A percentile compares a stretch with the other conserved stretches of the same genome.
These are phyloP conservation scores for Hydrolagus affinis DNA, from an alignment of 2,113 vertebrate genomes.

Conservation along the genomic window DNA sequence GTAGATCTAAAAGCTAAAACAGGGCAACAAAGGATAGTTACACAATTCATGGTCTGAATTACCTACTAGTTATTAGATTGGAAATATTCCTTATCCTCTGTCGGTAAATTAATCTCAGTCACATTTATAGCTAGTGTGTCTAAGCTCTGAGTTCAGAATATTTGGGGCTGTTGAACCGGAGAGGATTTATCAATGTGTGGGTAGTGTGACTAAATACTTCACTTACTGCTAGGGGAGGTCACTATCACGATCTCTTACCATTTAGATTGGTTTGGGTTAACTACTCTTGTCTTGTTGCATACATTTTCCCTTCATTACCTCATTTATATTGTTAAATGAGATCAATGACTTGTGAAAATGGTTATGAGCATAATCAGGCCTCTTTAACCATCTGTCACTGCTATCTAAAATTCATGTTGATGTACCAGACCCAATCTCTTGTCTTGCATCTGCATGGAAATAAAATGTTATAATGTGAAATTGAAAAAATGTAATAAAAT, in stretches of 20 bases:
- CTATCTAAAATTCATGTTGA: background rate
- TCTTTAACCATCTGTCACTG: conserved; percentile 14
- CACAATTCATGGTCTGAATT: too few species aligned
- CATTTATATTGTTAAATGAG: conserved; percentile 20
- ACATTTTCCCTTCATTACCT: conserved; percentile 20
- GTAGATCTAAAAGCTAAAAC: too few species aligned
- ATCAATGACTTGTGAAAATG: conserved; percentile 18
- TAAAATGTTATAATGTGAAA: background rate
- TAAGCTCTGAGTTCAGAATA: background rate
- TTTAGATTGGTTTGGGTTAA: conserved; percentile 18
- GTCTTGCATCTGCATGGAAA: background rate
- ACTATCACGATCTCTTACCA: background rate
- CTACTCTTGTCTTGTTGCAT: conserved; percentile 11
- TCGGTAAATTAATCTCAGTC: background rate
- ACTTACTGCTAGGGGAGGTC: background rate
- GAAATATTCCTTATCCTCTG: background rate
- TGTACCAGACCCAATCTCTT: background rate
- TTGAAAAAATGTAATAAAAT: background rate
- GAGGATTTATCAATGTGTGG: background rate
- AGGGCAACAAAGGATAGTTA: too few species aligned
- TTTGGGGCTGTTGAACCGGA: background rate
- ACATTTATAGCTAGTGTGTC: background rate
- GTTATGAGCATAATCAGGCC: background rate
- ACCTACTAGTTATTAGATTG: background rate
- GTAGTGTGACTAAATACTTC: background rate